Evolutionary conservation across 1,140 invertebrate genomes (phyloP).

Genomic region (Drosophila aff.): DNA sequence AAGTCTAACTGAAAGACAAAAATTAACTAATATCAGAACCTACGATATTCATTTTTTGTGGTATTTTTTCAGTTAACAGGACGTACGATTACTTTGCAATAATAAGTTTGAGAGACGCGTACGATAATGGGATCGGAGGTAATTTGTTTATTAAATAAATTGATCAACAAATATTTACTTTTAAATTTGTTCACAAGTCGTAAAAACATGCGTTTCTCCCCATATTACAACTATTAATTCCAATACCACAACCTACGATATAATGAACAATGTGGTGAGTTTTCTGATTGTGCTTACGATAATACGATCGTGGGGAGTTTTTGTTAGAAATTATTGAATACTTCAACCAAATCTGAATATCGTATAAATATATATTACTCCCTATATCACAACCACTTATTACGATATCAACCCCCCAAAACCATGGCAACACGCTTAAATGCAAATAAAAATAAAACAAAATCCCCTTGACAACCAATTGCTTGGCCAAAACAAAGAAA

Average conservation of each 20-base stretch:
- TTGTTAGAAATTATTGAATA: too few relatives aligned
- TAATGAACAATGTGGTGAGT: background rate
- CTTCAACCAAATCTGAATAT: background rate
- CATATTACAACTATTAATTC: background rate
- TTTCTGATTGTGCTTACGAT: background rate
- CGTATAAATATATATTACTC: background rate
- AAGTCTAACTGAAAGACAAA: too few relatives aligned
- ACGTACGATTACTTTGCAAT: background rate
- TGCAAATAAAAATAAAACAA: background rate
- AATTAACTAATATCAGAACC: too few relatives aligned
- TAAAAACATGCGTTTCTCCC: background rate
- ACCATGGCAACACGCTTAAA: constrained; percentile 8
- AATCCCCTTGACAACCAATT: constrained; percentile 10
- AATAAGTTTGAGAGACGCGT: background rate
- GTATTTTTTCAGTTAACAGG: too few relatives aligned
- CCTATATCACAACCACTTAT: constrained; percentile 5
- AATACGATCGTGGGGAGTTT: background rate
- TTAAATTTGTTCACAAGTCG: background rate
- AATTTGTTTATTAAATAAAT: background rate
- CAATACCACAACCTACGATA: background rate
- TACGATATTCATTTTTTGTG: too few relatives aligned
- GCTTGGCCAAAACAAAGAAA: constrained; percentile 29
- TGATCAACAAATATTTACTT: background rate
- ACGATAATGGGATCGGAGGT: background rate
- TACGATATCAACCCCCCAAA: background rate